Base-by-base conservation (phyloP, 2,113 vertebrate genomes). In the Stigmatopora nigra region DNA sequence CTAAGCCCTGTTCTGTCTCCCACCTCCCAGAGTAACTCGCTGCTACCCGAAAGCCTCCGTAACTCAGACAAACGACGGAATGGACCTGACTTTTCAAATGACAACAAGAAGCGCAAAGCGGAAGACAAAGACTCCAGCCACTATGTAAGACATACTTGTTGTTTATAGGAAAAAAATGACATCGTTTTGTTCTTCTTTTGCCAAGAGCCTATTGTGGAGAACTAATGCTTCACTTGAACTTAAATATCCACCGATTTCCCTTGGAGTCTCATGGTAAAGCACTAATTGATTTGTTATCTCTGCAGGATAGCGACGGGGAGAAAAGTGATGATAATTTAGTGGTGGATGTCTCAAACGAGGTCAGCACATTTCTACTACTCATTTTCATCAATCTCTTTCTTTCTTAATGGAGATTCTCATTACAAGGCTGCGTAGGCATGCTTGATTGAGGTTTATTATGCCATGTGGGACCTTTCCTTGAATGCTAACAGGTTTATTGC, bases 301-400 rank as follows among this genome's bases (percentile, higher is more conserved):
- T 90, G 16, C 85, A 98, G 96, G 96, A 98, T 79, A 98, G 95
- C 2, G 96, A 98, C 0, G 96, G 94, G 1, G 96, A 98, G 85
- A 98, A 98, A 82, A 98, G 96, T 25, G 96, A 98, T 0, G 95
- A 98, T 56, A 87, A 89, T 77, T 88, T 98, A 74, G 96, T 98
- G 66, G 96, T 98, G 7, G 96, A 98, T 0, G 96, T 98, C 65
- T 98, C 96, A 65, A 98, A 98, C 2, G 96, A 98, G 94, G 85
- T 89, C 19, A 69, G 84, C 76, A n/a, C 48, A 31, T 66, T 55
- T 38, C 53, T 61, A 22, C 2, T 31, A 31, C 25, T 41, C 10
- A 20, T 48, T 48, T 63, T 31, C 14, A 47, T 47, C 22, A 59
- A 58, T 59, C 16, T 47, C 16, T 16, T 20, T 25, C 5, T 56